Conservation (phyloP, 2,797 vertebrate genomes). For the Crocodylus rhombifer region DNA sequence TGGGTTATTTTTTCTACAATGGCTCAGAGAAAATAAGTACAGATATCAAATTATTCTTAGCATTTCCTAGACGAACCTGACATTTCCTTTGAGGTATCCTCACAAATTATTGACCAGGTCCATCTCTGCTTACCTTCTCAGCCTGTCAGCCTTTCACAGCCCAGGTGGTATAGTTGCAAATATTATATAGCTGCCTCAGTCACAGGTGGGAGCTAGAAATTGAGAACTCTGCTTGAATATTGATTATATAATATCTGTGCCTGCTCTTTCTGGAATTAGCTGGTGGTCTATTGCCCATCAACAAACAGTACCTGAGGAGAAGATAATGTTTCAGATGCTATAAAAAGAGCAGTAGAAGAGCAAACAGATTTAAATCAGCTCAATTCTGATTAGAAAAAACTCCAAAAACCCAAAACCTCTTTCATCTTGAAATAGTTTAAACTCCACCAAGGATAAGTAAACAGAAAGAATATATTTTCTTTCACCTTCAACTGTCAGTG, state of each 20-base stretch:
- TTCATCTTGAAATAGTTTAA: conserved; percentile 60
- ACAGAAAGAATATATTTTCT: conserved; percentile 46
- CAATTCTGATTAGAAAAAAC: conserved; percentile 8
- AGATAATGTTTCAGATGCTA: conserved; percentile 35
- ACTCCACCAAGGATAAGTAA: conserved; percentile 52
- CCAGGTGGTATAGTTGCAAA: background rate
- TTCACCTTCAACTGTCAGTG: conserved; percentile 33
- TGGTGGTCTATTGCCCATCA: conserved; percentile 53
- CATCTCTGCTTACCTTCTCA: background rate
- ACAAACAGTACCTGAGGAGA: conserved; percentile 45
- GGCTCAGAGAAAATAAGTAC: background rate
- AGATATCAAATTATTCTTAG: background rate
- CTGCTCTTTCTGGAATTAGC: conserved; percentile 47
- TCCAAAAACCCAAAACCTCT: background rate
- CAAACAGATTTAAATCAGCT: conserved; percentile 60
- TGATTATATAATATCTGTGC: conserved; percentile 44
- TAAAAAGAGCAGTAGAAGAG: conserved; percentile 51
- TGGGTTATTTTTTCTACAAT: background rate
- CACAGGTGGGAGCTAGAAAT: conserved; percentile 11
- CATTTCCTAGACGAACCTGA: background rate
- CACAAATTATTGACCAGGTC: background rate
- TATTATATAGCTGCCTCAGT: background rate
- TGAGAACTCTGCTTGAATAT: conserved; percentile 40
- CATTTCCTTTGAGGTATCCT: background rate
- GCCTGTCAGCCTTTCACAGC: background rate